These are phyloP conservation scores for Dicyrtoma fusca DNA, from an alignment of 2,888 invertebrate genomes.

Conservation along the genomic window DNA sequence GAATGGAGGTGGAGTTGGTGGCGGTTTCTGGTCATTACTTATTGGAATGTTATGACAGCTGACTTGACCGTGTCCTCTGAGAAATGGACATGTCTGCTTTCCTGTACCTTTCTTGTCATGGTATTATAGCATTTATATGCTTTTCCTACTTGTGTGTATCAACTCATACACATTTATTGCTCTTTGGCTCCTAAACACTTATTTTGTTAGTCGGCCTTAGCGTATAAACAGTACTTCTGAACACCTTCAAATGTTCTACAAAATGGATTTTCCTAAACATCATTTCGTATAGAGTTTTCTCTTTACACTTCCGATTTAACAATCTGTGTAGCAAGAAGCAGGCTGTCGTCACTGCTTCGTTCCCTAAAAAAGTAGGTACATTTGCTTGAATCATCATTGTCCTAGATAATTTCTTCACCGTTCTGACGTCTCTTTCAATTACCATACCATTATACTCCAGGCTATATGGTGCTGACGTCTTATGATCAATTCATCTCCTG, in stretches of 20 bases:
- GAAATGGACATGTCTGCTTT: too few relatives aligned
- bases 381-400: slow-evolving; percentile 57
- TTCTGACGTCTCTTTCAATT: slow-evolving; percentile 58
- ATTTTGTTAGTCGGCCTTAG: too few relatives aligned
- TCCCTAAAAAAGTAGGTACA: slow-evolving; percentile 58
- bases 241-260: slow-evolving; percentile 49
- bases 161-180: slow-evolving; percentile 37
- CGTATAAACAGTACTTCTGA: slow-evolving; percentile 54
- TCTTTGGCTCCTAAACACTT: slow-evolving; percentile 31
- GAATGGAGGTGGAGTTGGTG: too few relatives aligned
- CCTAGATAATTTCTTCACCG: slow-evolving; percentile 57
- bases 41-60: too few relatives aligned
- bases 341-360: slow-evolving; percentile 58
- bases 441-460: slow-evolving; percentile 55
- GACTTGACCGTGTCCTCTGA: too few relatives aligned
- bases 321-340: slow-evolving; percentile 58
- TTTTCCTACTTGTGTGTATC: too few relatives aligned
- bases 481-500: slow-evolving; percentile 53
- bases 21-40: too few relatives aligned
- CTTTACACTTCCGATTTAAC: slow-evolving; percentile 30
- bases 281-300: slow-evolving; percentile 52
- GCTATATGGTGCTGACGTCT: slow-evolving; percentile 50
- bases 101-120: too few relatives aligned
- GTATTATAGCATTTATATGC: too few relatives aligned
- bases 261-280: slow-evolving; percentile 53